phyloP scores from a whole-genome alignment of 2,113 vertebrate genomes.

The Ciconia boyciana region DNA sequence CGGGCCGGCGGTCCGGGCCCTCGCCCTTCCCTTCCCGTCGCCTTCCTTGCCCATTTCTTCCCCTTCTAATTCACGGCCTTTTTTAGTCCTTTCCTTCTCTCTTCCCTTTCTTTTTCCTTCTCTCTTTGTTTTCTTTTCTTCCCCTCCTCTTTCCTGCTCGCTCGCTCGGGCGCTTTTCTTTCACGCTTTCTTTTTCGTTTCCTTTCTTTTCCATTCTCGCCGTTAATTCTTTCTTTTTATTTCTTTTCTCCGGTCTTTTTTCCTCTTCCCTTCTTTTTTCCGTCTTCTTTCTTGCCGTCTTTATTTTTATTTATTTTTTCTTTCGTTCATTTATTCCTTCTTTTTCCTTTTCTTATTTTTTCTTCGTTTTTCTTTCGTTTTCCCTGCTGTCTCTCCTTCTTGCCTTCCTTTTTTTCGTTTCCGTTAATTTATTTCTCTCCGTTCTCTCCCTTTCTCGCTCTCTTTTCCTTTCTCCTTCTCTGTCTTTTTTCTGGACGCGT shows the following conservation, averaged over 20 bases:
- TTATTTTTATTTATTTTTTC: not conserved
- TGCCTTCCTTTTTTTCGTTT: not conserved
- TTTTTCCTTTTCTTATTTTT: not conserved
- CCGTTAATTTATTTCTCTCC: not conserved
- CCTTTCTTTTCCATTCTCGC: not conserved
- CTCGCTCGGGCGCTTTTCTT: not conserved
- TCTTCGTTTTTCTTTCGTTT: not conserved
- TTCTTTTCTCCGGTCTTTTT: not conserved
- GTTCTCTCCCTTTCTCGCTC: not conserved
- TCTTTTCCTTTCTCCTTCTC: not conserved
- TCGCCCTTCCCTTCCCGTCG: not conserved
- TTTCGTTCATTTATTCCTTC: not conserved
- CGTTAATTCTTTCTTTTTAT: not conserved
- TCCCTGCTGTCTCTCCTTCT: not conserved
- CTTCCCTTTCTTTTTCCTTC: not conserved
- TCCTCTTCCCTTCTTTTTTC: not conserved
- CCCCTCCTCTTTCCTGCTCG: not conserved
- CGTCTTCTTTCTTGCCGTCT: not conserved
- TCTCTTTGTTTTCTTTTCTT: not conserved
- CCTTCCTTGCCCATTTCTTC: not conserved
- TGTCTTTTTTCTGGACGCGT: accelerated
- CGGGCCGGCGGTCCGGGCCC: not conserved
- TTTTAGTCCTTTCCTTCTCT: not conserved
- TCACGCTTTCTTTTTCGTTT: not conserved
- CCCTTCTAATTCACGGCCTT: not conserved